Base-by-base conservation (phyloP, 2,113 vertebrate genomes). In the Ophiodon elongatus region DNA sequence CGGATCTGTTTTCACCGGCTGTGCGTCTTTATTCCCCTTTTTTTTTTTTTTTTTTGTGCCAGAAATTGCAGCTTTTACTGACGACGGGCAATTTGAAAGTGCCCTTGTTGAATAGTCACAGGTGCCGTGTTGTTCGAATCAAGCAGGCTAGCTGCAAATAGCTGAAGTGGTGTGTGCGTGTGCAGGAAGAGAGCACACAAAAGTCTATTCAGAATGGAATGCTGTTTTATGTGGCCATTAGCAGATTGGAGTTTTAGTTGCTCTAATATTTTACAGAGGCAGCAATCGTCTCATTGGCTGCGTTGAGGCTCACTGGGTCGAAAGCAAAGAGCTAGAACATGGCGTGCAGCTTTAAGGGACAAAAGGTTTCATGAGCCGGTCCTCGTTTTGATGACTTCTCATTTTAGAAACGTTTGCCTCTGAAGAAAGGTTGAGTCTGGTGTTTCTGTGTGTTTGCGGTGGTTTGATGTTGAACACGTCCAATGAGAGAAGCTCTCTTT, bases 31-130 rank as follows among this genome's bases (percentile, higher is more conserved):
- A 92, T 91, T 95, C 94, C 7, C 5, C 15, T 3, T 47, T 47
- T 47, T 47, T 17, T 47, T 50, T 50, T 19, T 47, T 94, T 94
- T 96, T 94, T 96, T 90, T 95, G 96, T 96, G 95, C 94, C 93
- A 95, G 91, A 93, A 92, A 93, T 94, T 95, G 89, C 94, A 92
- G 94, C 95, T 95, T 95, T 92, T 96, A 92, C 94, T 95, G 90
- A 93, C 86, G 88, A 91, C 90, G 79, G 94, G 93, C 95, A 92
- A 94, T 95, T 91, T 95, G 89, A 94, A 95, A 87, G 91, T 71
- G 80, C 92, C 86, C 94, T 87, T 84, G 80, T 88, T 91, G 94
- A 93, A 92, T 91, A 89, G 94, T 93, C 92, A 93, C 90, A 93
- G 71, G 93, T 95, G 87, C 78, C 79, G 23, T 45, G 85, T 84